Evolutionary conservation across 2,797 vertebrate species (phyloP).

Genomic region (Sciurus carolinensis): DNA sequence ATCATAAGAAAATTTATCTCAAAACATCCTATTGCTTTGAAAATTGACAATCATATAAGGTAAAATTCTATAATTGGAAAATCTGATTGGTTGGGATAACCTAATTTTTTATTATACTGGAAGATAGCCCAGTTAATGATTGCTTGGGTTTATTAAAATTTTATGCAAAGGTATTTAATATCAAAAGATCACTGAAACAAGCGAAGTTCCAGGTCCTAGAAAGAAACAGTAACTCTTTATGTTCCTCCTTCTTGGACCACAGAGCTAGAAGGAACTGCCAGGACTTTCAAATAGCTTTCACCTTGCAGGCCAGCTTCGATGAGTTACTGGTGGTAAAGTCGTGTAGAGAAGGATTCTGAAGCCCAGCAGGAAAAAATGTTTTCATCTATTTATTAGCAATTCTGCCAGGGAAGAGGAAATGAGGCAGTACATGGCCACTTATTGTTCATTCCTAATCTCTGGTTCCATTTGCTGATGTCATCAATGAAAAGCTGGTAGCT

Average conservation of each 20-base stretch:
- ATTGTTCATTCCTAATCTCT: constrained; percentile 43
- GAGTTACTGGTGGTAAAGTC: background rate
- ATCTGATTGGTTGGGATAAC: background rate
- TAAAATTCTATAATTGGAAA: constrained; percentile 45
- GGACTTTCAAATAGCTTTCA: constrained; percentile 21
- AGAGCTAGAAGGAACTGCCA: constrained; percentile 14
- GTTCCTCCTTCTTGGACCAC: background rate
- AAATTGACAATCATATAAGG: background rate
- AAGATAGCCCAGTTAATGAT: constrained; percentile 43
- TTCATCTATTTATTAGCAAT: constrained; percentile 25
- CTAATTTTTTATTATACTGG: constrained; percentile 30
- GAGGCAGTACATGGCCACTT: background rate
- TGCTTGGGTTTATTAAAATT: constrained; percentile 23
- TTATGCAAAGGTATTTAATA: constrained; percentile 18
- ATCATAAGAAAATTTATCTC: constrained; percentile 30
- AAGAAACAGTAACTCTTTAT: background rate
- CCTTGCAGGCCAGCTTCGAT: background rate
- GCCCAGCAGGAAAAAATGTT: constrained; percentile 14
- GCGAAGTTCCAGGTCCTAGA: background rate
- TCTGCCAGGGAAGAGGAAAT: constrained; percentile 40
- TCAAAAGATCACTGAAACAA: background rate
- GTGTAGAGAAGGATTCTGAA: constrained; percentile 14
- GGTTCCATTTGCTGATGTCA: constrained; percentile 44
- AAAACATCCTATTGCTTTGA: background rate
- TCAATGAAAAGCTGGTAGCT: background rate